Base-by-base conservation (phyloP, 2,888 invertebrate species). In the Liposcelis brunnea region DNA sequence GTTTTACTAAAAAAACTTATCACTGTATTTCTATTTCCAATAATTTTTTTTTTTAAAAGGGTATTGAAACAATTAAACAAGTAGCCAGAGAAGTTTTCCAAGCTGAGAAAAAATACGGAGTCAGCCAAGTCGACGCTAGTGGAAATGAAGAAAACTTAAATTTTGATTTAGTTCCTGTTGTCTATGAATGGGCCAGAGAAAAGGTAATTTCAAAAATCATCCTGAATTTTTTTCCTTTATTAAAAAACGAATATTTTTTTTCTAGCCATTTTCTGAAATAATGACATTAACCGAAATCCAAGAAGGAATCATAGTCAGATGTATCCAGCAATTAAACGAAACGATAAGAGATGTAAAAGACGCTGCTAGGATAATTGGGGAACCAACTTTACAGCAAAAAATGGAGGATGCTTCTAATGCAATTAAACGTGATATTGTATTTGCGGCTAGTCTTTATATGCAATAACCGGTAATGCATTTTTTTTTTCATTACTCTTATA, bases 391-490 rank as follows among this genome's bases (percentile, higher is more conserved):
- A 2, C 81, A 83, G 56, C 78, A 78, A 50, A 97, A 94, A 68
- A 95, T 97, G 90, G 85, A 93, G 62, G 87, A 90, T 60, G 89
- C 91, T 0, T 89, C 89, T 0, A 76, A 78, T 2, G 79, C 84
- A 36, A 94, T 98, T 51, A 93, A 94, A 62, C 70, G 98, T 48
- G 97, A 97, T 62, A 97, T 98, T 56, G 97, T 98, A 0, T 98
- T 98, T 61, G 89, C 95, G 16, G 93, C 91, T 26, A 94, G 93
- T 63, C 72, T 98, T 37, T 98, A 98, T 59, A 91, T 40, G 40
- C 40, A 40, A 40, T 40, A 19, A 40, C 19, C 7, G 21, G n/a
- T 18, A 40, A 40, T 36, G n/a, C 26, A 26, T 26, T 4, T 26
- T 26, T 26, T 26, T 26, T 26, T 26, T 26, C 8, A 26, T 26